phyloP scores from a whole-genome alignment of 2,797 vertebrate species.

The Limosa lapponica region DNA sequence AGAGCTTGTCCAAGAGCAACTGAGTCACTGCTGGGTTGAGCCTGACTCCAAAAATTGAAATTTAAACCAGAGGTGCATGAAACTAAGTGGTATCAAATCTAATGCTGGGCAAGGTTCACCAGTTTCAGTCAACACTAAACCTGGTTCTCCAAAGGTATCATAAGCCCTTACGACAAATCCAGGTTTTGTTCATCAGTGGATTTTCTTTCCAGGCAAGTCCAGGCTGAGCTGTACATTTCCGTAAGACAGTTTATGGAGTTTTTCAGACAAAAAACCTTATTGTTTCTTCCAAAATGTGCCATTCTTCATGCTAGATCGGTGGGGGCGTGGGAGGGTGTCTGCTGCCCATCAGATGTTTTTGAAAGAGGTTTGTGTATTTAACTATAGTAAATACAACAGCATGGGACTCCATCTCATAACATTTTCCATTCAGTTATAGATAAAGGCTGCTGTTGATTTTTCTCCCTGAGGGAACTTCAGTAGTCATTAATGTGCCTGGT shows the following conservation, averaged over 20 bases:
- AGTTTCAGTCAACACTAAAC: not conserved
- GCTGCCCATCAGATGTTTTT: not conserved
- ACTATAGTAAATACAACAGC: not conserved
- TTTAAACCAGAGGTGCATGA: not conserved
- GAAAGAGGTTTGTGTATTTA: constrained; percentile 2
- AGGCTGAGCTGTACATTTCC: not conserved
- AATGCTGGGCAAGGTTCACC: not conserved
- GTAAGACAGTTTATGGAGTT: not conserved
- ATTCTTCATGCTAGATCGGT: not conserved
- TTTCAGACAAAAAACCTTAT: accelerated
- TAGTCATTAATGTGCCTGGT: constrained; percentile 37
- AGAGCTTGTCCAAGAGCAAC: not conserved
- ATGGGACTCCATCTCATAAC: not conserved
- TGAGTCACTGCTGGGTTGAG: not conserved
- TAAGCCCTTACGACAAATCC: not conserved
- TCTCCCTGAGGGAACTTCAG: constrained; percentile 10
- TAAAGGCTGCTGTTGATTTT: constrained; percentile 19
- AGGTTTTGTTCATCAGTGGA: accelerated
- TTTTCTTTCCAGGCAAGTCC: not conserved
- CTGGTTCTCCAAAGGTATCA: not conserved
- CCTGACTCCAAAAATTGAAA: not conserved
- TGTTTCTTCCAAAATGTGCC: not conserved
- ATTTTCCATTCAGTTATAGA: constrained; percentile 35
- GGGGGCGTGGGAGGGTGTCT: not conserved
- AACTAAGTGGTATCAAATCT: not conserved